Base-by-base conservation (phyloP, 2,113 vertebrate genomes). In the Corythaeola cristata region DNA sequence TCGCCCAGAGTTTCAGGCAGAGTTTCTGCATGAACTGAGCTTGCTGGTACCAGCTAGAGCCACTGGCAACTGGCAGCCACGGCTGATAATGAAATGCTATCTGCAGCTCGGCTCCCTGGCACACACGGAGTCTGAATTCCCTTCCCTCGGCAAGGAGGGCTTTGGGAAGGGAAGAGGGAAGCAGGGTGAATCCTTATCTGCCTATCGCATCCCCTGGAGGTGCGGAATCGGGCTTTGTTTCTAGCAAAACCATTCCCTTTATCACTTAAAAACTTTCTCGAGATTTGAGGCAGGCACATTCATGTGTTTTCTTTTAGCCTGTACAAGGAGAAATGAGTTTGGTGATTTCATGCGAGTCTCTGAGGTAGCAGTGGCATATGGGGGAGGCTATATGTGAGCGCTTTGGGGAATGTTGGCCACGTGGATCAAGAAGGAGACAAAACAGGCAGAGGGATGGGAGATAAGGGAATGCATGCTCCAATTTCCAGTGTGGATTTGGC, bases 41-140 rank as follows among this genome's bases (percentile, higher is more conserved):
- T 82, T 96, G 97, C 89, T 92, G 88, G 86, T 94, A 95, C 90
- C 95, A 96, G 96, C 95, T 89, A 94, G 95, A 96, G 92, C 96
- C 95, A 96, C 96, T 93, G 96, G 95, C 95, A 92, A 90, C 95
- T 94, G 96, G 97, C 96, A 96, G 86, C 83, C 81, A 47, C 6
- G 8, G 80, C 91, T 85, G 94, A 91, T 95, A 97, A 96, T 81
- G 80, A 96, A 93, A 95, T 47, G 8, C 80, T 82, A 81, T 87
- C 84, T 78, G 1, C 92, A 76, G 83, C 74, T 89, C 50, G 11
- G 77, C 91, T 88, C 88, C 76, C 89, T 93, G 95, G 95, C 95
- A 88, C 73, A 44, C n/a, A 20, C 62, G 7, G 60, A 82, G 80
- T 73, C 90, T 83, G 80, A 90, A 86, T 90, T 95, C 94, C 77